phyloP scores from a whole-genome alignment of 2,888 invertebrate species.

The Leptinotarsa haldemani region DNA sequence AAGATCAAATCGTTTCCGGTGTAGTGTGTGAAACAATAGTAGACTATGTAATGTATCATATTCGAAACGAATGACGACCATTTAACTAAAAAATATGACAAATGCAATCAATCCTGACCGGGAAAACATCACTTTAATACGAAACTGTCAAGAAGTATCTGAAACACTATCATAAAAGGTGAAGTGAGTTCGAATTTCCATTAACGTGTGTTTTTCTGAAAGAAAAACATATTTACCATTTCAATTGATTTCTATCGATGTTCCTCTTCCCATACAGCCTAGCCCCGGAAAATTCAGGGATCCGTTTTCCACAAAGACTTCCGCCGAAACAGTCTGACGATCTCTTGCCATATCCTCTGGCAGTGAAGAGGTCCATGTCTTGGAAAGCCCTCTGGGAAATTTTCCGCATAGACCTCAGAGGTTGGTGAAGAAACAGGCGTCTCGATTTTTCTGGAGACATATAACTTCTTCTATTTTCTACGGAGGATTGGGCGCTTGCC shows the following conservation, averaged over 20 bases:
- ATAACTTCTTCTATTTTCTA: conserved; percentile 48
- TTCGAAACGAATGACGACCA: no score
- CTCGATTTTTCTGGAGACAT: conserved; percentile 39
- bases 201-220: no score
- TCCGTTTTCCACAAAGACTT: conserved; percentile 50
- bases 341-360: conserved; percentile 75
- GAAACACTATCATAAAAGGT: no score
- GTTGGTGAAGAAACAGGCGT: conserved; percentile 32
- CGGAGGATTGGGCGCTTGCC: conserved; percentile 55
- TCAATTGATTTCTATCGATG: conserved; percentile 40
- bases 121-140: no score
- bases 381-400: conserved; percentile 75
- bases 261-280: conserved; percentile 46
- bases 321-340: conserved; percentile 57
- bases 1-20: no score
- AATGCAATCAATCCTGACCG: no score
- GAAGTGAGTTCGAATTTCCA: not conserved
- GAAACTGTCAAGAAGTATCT: no score
- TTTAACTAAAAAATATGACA: no score
- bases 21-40: no score
- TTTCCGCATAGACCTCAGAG: conserved; percentile 65
- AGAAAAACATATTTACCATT: conserved; percentile 36
- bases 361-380: conserved; percentile 73
- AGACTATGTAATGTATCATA: no score
- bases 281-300: conserved; percentile 45